These are phyloP conservation scores for Charaxes varanes DNA, from an alignment of 1,140 invertebrate genomes.

Conservation along the genomic window DNA sequence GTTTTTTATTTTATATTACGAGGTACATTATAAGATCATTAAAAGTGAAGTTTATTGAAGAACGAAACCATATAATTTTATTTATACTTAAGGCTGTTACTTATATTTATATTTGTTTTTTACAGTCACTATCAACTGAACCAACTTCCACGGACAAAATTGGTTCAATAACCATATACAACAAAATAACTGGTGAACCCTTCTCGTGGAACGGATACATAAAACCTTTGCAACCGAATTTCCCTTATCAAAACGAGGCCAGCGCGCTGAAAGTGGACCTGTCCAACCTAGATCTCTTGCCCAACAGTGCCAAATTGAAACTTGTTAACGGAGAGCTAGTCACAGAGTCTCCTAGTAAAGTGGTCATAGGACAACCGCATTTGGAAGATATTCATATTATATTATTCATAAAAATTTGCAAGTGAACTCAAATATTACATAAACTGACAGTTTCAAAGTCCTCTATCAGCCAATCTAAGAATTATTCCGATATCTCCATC, in stretches of 20 bases:
- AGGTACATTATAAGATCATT: too few relatives aligned
- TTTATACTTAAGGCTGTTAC: too few relatives aligned
- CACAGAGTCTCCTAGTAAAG: constrained; percentile 29
- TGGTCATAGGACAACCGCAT: constrained; percentile 34
- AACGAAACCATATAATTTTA: too few relatives aligned
- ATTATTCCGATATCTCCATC: too few relatives aligned
- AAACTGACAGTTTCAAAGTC: too few relatives aligned
- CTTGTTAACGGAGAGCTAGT: constrained; percentile 37
- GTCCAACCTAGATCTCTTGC: constrained; percentile 11
- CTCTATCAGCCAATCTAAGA: too few relatives aligned
- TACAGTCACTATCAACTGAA: constrained; percentile 37
- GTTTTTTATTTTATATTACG: too few relatives aligned
- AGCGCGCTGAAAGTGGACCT: constrained; percentile 35
- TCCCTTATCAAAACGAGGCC: constrained; percentile 21
- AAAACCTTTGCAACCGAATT: constrained; percentile 20
- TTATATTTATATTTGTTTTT: constrained; percentile 8
- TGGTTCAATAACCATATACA: constrained; percentile 44
- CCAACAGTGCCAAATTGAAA: constrained; percentile 43
- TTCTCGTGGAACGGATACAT: constrained; percentile 42
- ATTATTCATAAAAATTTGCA: constrained; percentile 18
- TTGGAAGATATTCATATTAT: constrained; percentile 41
- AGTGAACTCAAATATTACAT: too few relatives aligned
- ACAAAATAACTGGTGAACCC: constrained; percentile 46
- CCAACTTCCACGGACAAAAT: constrained; percentile 8
- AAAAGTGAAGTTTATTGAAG: too few relatives aligned